Conservation (phyloP, 2,888 invertebrate genomes). For the Nephrocerus scutellatus region DNA sequence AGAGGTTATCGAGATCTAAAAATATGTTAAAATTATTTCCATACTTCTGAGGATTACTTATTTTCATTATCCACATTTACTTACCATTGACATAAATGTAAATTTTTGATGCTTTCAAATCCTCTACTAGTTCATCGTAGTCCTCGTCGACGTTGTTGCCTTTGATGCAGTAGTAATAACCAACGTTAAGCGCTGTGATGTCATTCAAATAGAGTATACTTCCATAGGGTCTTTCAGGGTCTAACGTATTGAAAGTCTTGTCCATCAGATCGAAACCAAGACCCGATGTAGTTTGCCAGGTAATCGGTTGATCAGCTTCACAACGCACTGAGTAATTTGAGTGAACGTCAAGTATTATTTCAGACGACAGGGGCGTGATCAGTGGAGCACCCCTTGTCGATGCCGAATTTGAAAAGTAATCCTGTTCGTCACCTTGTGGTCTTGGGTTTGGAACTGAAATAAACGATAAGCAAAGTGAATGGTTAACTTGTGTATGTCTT, state of each 20-base stretch:
- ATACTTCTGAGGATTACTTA: not conserved
- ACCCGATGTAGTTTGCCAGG: constrained; percentile 41
- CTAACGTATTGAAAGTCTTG: constrained; percentile 22
- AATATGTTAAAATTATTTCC: constrained; percentile 22
- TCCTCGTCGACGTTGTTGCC: constrained; percentile 27
- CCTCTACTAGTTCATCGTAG: constrained; percentile 40
- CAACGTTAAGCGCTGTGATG: constrained; percentile 50
- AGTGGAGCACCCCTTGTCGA: constrained; percentile 39
- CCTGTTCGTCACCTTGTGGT: constrained; percentile 23
- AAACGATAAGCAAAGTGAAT: constrained; percentile 1
- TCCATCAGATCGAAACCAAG: not conserved
- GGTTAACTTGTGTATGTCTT: too few relatives aligned
- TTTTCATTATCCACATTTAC: constrained; percentile 7
- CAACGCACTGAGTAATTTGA: constrained; percentile 47
- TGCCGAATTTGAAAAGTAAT: constrained; percentile 31
- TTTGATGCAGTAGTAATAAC: constrained; percentile 54
- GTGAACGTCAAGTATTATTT: constrained; percentile 38
- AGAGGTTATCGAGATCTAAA: constrained; percentile 48
- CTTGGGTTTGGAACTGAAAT: constrained; percentile 35
- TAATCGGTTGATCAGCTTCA: constrained; percentile 45
- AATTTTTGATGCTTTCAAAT: constrained; percentile 44
- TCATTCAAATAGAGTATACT: constrained; percentile 48
- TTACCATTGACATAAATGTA: constrained; percentile 55
- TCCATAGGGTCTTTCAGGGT: constrained; percentile 41
- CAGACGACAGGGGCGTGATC: constrained; percentile 39